phyloP scores from a whole-genome alignment of 1,140 invertebrate species.

The Hyles vespertilio region DNA sequence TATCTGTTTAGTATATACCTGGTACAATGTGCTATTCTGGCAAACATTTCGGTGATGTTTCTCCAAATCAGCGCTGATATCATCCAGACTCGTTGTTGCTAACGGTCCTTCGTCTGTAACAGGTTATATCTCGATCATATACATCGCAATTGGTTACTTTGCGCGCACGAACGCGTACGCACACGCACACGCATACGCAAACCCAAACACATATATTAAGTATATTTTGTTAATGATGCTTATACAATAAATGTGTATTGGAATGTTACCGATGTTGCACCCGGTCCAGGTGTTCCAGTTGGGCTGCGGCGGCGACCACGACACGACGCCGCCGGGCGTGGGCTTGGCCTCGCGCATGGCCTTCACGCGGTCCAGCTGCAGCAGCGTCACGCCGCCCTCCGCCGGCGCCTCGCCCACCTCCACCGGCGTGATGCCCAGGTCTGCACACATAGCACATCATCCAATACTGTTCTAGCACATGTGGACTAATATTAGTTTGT shows the following conservation, averaged over 20 bases:
- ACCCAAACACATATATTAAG: too few species aligned
- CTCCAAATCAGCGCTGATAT: slow-evolving; percentile 87
- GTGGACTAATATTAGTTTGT: too few species aligned
- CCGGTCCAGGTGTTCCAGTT: slow-evolving; percentile 98
- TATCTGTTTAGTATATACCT: slow-evolving; percentile 37
- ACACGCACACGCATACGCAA: too few species aligned
- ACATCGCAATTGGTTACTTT: too few species aligned
- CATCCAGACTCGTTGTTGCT: slow-evolving; percentile 85
- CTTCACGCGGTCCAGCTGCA: slow-evolving; percentile 51
- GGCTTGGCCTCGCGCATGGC: slow-evolving; percentile 60
- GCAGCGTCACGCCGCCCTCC: slow-evolving; percentile 37
- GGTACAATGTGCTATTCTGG: slow-evolving; percentile 77
- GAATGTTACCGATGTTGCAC: slow-evolving; percentile 87
- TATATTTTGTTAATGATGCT: too few species aligned
- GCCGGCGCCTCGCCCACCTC: slow-evolving; percentile 32
- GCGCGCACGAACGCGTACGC: too few species aligned
- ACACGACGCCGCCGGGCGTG: slow-evolving; percentile 85
- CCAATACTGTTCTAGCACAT: too few species aligned
- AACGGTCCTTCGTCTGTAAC: slow-evolving; percentile 91
- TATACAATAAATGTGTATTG: too few species aligned
- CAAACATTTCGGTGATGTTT: slow-evolving; percentile 79
- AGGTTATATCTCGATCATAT: too few species aligned
- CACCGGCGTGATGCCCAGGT: slow-evolving; percentile 47
- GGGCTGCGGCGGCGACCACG: slow-evolving; percentile 94
- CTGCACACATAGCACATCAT: slow-evolving; percentile 18